Base-by-base conservation (phyloP, 2,113 vertebrate species). In the Seriola dumerili region DNA sequence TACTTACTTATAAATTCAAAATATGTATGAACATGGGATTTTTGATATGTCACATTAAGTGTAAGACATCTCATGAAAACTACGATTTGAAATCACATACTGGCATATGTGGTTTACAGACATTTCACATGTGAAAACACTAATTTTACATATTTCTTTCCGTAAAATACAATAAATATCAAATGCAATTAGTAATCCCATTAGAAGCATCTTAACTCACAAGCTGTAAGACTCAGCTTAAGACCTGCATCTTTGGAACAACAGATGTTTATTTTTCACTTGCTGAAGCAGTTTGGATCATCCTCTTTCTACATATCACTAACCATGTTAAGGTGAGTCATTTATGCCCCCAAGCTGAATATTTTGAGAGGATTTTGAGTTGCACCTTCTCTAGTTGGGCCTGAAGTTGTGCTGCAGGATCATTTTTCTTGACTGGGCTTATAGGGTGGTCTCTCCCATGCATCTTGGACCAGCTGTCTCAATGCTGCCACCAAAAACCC, bases 391-490 rank as follows among this genome's bases (percentile, higher is more conserved):
- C 19, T 46, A 64, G 44, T 29, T 48, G 38, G 73, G 62, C 66
- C 65, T 65, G 50, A 44, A 40, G 32, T 58, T 81, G 80, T 72
- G 63, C 25, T 76, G 38, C 29, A 58, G 44, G 59, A 17, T 17
- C 44, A 10, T 48, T 71, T 10, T 16, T 86, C 48, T 57, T 25
- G 21, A 3, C n/a, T 64, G 34, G 71, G 76, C 83, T 83, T 59
- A 63, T 68, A 44, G 72, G 81, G 88, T 89, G 89, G 93, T 89
- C 91, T 91, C 68, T 44, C 29, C 55, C 44, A 16, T 66, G 52
- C 77, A 70, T 85, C 73, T 44, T 72, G 84, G 55, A 68, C 83
- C 78, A 40, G 55, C 29, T 72, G 65, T 38, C 63, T 85, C 63
- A 59, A 52, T 59, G 68, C 38, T 80, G 75, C 69, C 50, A 74